Conservation (phyloP, 2,113 vertebrate genomes). For the Pelecanus crispus region DNA sequence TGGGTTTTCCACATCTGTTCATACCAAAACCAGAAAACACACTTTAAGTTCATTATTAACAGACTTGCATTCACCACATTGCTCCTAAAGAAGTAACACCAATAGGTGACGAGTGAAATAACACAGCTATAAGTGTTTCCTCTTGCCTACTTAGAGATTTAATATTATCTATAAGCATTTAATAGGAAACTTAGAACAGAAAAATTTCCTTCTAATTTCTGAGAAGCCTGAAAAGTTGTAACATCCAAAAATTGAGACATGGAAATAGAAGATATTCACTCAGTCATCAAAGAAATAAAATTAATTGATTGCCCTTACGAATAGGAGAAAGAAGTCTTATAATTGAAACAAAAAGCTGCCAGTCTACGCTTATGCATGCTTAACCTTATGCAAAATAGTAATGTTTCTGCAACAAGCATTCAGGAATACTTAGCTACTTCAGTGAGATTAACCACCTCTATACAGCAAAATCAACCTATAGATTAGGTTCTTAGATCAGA, state of each 20-base stretch:
- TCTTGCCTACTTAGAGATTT: background rate
- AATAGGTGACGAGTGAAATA: background rate
- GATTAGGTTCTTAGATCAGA: background rate
- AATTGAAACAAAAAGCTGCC: background rate
- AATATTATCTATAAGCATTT: background rate
- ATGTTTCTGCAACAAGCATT: background rate
- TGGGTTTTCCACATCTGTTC: conserved; percentile 45
- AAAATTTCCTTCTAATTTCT: background rate
- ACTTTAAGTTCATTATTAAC: background rate
- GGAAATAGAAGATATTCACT: background rate
- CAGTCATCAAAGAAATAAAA: background rate
- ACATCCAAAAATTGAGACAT: background rate
- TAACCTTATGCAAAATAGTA: background rate
- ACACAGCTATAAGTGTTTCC: background rate
- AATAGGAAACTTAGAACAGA: background rate
- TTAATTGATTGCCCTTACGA: background rate
- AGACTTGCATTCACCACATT: background rate
- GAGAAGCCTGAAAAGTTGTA: background rate
- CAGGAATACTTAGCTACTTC: background rate
- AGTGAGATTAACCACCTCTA: background rate
- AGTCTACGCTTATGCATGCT: background rate
- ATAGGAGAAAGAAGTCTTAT: background rate
- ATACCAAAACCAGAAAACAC: background rate
- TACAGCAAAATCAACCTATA: background rate
- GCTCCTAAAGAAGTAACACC: background rate